Evolutionary conservation across 35 echinoderm and acorn worm genomes (phyloP), one percentile per base, ranked within the genome.

Genomic region (Lytechinus pictus): DNA sequence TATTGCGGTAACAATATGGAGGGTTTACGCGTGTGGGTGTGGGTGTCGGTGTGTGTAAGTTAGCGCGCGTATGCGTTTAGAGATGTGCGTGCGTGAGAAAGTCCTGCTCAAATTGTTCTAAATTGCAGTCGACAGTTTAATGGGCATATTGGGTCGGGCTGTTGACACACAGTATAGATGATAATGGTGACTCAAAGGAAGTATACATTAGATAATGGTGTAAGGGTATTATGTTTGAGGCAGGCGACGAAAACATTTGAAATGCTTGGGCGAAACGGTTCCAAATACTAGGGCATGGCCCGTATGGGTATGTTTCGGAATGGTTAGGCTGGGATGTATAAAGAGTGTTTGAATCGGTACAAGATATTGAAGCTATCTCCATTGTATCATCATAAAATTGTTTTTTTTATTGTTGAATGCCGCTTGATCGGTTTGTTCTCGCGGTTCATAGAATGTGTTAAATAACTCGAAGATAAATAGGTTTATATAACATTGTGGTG

Each of bases 61-160:
- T n/a, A 44, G 33, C 33, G 33, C 33, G 33, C 33, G 33, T 44
- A 44, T 44, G 33, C 33, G 33, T 44, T 44, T 44, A 44, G 2
- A 44, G 33, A 44, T 58, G 56, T 58, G 56, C 9, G 56, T 58
- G 13, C 8, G 66, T 79, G 66, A 6, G 53, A 24, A 27, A 93
- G 1, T 93, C 29, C 92, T 27, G 92, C 92, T 93, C 92, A 93
- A 93, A 93, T 93, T 93, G 92, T 93, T 57, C 92, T 54, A 93
- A 93, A 93, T 93, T 93, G 28, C 54, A 28, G 9, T 54, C 54
- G 92, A 93, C 92, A 93, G 92, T 93, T 93, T 93, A 93, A 93
- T 93, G 92, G 92, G 29, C 57, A 28, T 28, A 55, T 93, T 54
- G 88, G 92, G 88, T 52, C 52, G 29, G 29, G 88, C 88, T 44